A percentile compares a stretch with the other conserved stretches of the same genome.
Evolutionary conservation across 2,797 vertebrate genomes (phyloP).

Genomic region (Megalops cyprinoides): DNA sequence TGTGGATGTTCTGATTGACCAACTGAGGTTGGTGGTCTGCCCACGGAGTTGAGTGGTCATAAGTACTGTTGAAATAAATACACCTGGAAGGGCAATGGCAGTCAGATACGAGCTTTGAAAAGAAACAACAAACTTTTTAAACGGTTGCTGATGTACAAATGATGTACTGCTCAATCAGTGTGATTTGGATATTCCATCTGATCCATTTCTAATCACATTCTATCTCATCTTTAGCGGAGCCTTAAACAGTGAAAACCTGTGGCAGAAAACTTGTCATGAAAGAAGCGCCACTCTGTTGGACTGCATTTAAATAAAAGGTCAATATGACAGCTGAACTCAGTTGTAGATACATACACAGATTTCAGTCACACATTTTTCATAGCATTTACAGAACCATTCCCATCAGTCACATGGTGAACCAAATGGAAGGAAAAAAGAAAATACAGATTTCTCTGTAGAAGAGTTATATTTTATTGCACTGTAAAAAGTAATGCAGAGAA

Average conservation of each 20-base stretch:
- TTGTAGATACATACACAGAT: not conserved
- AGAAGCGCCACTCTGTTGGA: not conserved
- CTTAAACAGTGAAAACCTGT: constrained; percentile 7
- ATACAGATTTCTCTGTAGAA: not conserved
- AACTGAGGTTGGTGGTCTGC: not conserved
- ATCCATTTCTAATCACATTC: not conserved
- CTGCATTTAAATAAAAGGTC: not conserved
- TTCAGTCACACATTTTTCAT: not conserved
- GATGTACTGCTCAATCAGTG: too few relatives aligned
- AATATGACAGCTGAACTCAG: not conserved
- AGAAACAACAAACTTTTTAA: too few relatives aligned
- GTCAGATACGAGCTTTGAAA: too few relatives aligned
- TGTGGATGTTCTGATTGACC: not conserved
- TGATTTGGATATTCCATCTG: too few relatives aligned
- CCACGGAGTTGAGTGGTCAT: not conserved
- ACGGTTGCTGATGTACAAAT: too few relatives aligned
- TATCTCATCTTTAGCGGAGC: not conserved
- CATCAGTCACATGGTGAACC: not conserved
- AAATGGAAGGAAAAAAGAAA: too few relatives aligned
- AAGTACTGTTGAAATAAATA: too few relatives aligned
- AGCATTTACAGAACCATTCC: not conserved
- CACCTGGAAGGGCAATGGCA: too few relatives aligned
- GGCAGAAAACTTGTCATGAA: not conserved
- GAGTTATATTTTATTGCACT: constrained; percentile 25
- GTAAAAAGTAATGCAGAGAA: constrained; percentile 32